These are phyloP conservation scores for Regulus satrapa DNA, from an alignment of 2,113 vertebrate genomes.

Conservation along the genomic window DNA sequence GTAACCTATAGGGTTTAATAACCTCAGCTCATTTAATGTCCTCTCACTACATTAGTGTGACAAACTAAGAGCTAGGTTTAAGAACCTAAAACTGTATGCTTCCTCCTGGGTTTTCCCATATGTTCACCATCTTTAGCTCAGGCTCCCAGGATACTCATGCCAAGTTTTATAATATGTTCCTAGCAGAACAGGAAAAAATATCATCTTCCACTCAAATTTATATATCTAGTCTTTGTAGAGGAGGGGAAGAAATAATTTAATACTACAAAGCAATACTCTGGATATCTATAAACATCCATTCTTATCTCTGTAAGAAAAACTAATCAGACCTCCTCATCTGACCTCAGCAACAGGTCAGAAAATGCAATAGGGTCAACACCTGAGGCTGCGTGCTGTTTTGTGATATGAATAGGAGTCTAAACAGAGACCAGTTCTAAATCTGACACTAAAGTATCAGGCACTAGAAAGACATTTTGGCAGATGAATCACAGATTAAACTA, in stretches of 20 bases:
- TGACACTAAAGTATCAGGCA: background rate
- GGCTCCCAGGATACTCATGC: background rate
- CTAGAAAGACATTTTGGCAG: background rate
- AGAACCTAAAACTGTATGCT: background rate
- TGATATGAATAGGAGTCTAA: background rate
- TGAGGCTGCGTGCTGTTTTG: rapidly evolving
- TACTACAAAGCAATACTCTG: background rate
- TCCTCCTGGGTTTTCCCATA: slow-evolving; percentile 1
- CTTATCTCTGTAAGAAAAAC: background rate
- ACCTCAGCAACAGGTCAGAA: background rate
- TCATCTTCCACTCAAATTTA: background rate
- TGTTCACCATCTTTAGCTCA: slow-evolving; percentile 22
- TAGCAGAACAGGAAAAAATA: background rate
- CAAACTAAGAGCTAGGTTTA: background rate
- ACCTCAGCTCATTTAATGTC: slow-evolving; percentile 23
- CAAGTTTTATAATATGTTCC: background rate
- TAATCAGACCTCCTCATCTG: background rate
- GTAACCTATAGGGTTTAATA: slow-evolving; percentile 46
- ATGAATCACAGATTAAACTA: background rate
- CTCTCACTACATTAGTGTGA: slow-evolving; percentile 13
- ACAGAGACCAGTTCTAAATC: background rate
- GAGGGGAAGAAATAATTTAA: background rate
- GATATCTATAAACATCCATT: background rate
- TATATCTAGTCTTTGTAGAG: background rate
- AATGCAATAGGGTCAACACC: rapidly evolving